Base-by-base conservation (phyloP, 1,140 invertebrate species). In the Acromyrmex heyeri region DNA sequence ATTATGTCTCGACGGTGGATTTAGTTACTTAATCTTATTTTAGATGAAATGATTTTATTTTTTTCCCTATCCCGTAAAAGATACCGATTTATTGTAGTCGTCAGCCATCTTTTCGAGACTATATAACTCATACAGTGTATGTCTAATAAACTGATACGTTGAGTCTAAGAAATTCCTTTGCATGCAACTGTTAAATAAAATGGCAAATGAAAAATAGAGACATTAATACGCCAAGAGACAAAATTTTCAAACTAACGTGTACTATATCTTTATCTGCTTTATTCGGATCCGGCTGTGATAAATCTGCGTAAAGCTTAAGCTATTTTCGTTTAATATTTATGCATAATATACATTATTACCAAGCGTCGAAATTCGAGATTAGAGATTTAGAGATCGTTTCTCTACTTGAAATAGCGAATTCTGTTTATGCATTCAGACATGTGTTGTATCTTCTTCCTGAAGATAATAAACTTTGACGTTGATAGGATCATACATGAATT, bases 21-120 rank as follows among this genome's bases (percentile, higher is more conserved):
- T 72, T 82, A 16, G 53, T 48, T 82, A 64, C 70, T 65, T 72
- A 53, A n/a, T 10, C 30, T 81, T 70, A 67, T 18, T 65, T 67
- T 48, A 78, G 18, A 67, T 48, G 4, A 24, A 21, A 16, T 21
- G 21, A 10, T 70, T 21, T 72, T 21, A 1, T 48, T 34, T 10
- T 44, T 30, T 1, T 16, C 12, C 24, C n/a, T 7, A 12, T 34
- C 12, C n/a, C 30, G 3, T 14, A 16, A n/a, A 30, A 50, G 48
- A 50, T 24, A 57, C 12, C 34, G 30, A 65, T 55, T 67, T 55
- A 67, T 14, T 12, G 16, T 38, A 50, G 48, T 65, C 30, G 30
- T 21, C 8, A 3, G 48, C 5, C 3, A 62, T 62, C 10, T 62
- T 64, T 18, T 14, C n/a, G 5, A 6, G 1, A 50, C 10, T 44